Evolutionary conservation across 2,797 vertebrate species (phyloP), one percentile per base, ranked within the genome.

Genomic region (Dendrocincla fuliginosa): DNA sequence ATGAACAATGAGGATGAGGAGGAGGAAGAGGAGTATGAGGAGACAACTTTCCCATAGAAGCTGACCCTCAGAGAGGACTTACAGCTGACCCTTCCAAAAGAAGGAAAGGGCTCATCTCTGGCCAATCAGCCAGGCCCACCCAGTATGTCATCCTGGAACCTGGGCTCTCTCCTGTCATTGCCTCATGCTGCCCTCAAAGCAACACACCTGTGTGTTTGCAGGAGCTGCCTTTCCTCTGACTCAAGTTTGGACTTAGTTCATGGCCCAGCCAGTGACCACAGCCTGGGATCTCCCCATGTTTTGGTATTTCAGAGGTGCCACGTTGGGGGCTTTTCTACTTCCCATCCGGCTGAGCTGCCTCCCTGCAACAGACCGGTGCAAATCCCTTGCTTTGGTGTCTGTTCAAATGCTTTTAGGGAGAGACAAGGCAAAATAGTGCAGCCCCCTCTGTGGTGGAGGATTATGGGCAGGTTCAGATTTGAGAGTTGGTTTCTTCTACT

Each of bases 251-350:
- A n/a, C 11, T 18, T 27, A 46, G 30, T 16, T 84, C 32, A 49
- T 75, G 64, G 30, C 23, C 68, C 30, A 70, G 44, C 14, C 27
- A 37, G 30, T 11, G 60, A 27, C 57, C 22, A 6, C 10, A 2
- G 2, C 17, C 53, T 69, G 32, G 19, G 14, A 46, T 9, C 4
- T 59, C 16, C 27, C 6, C 1, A 0, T 0, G 0, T 47, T 76
- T 69, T 61, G 7, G 2, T 57, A 2, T 65, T 65, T 84, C 2
- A 5, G 68, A 50, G 12, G 5, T 75, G 41, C n/a, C 4, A 0
- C 2, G 1, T 14, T 1, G 3, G 11, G 27, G 5, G 71, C 24
- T 71, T 11, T 33, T 93, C 46, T 76, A 8, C 15, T 63, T 46
- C 16, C 33, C 0, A 0, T 6, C 15, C 35, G 39, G 16, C 9